Conservation (phyloP, 2,113 vertebrate genomes). For the Eudyptes chrysolophus region DNA sequence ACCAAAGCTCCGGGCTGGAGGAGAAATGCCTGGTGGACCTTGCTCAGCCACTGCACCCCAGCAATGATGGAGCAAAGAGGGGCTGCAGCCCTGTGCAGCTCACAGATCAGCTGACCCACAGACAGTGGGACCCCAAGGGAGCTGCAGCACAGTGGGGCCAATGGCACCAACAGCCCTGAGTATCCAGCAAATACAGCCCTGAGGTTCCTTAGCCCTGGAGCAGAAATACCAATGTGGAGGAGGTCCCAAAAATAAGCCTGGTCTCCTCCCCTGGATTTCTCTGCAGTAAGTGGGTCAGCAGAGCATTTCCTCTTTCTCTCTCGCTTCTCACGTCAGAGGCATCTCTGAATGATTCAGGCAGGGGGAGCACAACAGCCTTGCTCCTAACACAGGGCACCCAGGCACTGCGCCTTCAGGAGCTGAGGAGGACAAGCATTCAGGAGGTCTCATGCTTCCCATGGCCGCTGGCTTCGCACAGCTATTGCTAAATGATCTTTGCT, state of each 20-base stretch:
- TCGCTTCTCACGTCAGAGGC: neutral
- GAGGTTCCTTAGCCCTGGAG: neutral
- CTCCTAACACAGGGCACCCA: accelerated
- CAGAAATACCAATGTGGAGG: neutral
- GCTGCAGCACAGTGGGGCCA: neutral
- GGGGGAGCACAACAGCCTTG: neutral
- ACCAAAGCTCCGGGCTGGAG: neutral
- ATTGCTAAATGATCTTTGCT: neutral
- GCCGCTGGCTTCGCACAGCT: accelerated
- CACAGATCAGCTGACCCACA: accelerated
- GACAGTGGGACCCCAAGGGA: neutral
- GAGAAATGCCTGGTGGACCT: neutral
- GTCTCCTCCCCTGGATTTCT: neutral
- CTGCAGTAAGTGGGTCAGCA: neutral
- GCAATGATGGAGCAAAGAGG: neutral
- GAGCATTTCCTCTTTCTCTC: neutral
- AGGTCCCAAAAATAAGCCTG: neutral
- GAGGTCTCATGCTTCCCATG: accelerated
- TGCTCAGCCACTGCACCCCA: neutral
- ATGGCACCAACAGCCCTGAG: neutral
- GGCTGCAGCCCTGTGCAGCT: neutral
- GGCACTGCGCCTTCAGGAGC: neutral
- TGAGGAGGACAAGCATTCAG: neutral
- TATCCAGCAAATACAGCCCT: neutral
- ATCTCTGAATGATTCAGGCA: neutral